Percentiles rank a stretch among this genome's conserved stretches.
Conservation (phyloP, 92 coral and sea anemone genomes). For the Zoanthus sociatus region DNA sequence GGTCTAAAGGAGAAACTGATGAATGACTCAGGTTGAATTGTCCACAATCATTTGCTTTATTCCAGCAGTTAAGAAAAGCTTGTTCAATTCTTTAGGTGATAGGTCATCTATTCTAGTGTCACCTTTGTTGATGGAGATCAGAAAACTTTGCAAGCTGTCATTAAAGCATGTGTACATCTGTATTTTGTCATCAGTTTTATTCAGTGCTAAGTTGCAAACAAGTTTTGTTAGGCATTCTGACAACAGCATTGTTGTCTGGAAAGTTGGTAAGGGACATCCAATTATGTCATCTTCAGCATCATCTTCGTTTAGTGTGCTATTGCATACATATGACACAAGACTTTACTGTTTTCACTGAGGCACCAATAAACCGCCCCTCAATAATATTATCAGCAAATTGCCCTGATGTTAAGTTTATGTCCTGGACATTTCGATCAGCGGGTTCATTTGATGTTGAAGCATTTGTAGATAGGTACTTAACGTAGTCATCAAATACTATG, state of each 20-base stretch:
- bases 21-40: conserved; percentile 40
- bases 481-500: conserved; percentile 31
- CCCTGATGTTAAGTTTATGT: conserved; percentile 47
- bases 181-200: conserved; percentile 44
- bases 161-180: conserved; percentile 48
- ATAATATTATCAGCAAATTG: conserved; percentile 42
- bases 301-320: conserved; percentile 40
- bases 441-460: conserved; percentile 39
- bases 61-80: conserved; percentile 40
- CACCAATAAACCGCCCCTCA: conserved; percentile 44
- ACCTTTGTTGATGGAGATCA: conserved; percentile 30
- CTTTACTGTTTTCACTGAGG: conserved; percentile 39
- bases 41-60: conserved; percentile 44
- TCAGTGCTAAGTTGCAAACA: conserved; percentile 56
- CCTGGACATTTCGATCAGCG: conserved; percentile 38
- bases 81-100: conserved; percentile 46
- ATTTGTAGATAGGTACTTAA: conserved; percentile 37
- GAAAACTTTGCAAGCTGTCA: conserved; percentile 58
- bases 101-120: conserved; percentile 50
- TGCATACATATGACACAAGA: conserved; percentile 56
- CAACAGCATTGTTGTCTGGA: conserved; percentile 49
- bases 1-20: conserved; percentile 50
- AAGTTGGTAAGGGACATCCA: conserved; percentile 35
- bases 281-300: conserved; percentile 37
- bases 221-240: conserved; percentile 51